These are phyloP conservation scores for Ylistrum balloti DNA, from an alignment of 1,140 invertebrate species.

Conservation along the genomic window DNA sequence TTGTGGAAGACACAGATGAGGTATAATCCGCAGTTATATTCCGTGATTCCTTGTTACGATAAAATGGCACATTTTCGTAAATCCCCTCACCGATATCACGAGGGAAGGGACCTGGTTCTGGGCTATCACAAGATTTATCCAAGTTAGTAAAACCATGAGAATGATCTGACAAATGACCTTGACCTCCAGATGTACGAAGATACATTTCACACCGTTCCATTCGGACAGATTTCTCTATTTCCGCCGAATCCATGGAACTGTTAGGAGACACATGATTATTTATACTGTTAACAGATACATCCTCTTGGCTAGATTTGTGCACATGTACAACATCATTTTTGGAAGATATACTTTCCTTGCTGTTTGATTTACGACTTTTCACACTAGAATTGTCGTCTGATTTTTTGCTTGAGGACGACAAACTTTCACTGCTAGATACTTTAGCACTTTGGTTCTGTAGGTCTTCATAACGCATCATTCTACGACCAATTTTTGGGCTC, in stretches of 20 bases:
- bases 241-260: neutral
- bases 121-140: neutral
- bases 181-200: neutral
- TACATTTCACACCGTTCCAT: slow-evolving; percentile 16
- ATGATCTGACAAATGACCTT: neutral
- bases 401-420: slow-evolving; percentile 5
- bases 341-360: neutral
- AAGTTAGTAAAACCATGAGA: too few relatives aligned
- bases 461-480: slow-evolving; percentile 46
- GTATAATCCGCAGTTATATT: neutral
- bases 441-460: neutral
- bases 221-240: neutral
- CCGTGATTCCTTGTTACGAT: neutral
- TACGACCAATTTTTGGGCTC: slow-evolving; percentile 56
- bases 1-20: neutral
- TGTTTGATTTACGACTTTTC: slow-evolving; percentile 26
- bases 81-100: neutral
- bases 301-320: neutral
- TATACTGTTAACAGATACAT: neutral
- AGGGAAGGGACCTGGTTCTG: neutral
- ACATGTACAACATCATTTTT: neutral
- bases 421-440: slow-evolving; percentile 22
- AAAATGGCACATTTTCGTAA: slow-evolving; percentile 39
- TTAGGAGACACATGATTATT: slow-evolving; percentile 2
- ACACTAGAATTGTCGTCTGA: neutral